Evolutionary conservation across 2,797 vertebrate genomes (phyloP), one percentile per base, ranked within the genome.

Genomic region (Percopsis omiscomaycus): DNA sequence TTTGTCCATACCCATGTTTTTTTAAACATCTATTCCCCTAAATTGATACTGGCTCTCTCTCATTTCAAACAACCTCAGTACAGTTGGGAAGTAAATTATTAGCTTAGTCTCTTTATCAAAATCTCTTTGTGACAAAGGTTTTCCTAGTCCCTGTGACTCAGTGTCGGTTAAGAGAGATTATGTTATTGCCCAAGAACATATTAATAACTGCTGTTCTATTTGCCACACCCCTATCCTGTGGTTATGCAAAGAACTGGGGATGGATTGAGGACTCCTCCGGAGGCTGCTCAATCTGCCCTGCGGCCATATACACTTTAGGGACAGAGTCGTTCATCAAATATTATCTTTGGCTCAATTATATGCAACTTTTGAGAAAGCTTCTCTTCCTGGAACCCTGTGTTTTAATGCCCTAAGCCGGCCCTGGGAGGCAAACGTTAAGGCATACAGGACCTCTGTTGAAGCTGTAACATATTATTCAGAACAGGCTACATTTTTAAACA

Each of bases 181-280:
- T 77, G 75, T 48, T 71, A 64, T 73, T 14, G 78, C 82, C 84
- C 73, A 27, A 80, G 78, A 84, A 71, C 70, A 73, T 68, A 70
- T 79, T 85, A 82, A 78, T 77, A 82, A 78, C 76, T 81, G 74
- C 83, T 66, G 73, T 59, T 68, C 12, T 45, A 54, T 76, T 69
- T 50, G 3, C 84, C 89, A 84, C 88, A 74, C 89, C 88, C 84
- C 63, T 84, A 66, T 75, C 84, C 89, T 4, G 61, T 81, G 86
- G 88, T 87, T 87, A 85, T 89, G 77, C 84, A 84, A 89, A 75
- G 67, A 82, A 87, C 85, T 86, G 81, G 82, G 22, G 83, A 69
- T 86, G 86, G 75, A 86, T 80, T 73, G 81, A 77, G 80, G 42
- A 77, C 84, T 65, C 75, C 81, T 87, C 81, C 82, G 84, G 76